Evolutionary conservation across 2,797 vertebrate species (phyloP).

Genomic region (Threskiornis aethiopicus): DNA sequence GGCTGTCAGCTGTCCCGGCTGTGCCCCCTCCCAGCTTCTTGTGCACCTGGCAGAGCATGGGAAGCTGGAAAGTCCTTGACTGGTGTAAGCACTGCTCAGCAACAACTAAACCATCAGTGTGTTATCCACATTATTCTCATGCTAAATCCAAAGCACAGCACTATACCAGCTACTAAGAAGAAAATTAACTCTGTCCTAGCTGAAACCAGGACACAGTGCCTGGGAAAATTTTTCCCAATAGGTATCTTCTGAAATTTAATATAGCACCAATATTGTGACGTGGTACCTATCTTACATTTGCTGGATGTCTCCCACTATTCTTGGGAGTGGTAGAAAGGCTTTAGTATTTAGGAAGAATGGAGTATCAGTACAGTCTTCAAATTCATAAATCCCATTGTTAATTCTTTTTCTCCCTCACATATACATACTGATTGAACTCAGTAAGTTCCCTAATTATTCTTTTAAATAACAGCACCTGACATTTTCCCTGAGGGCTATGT

Average conservation of each 20-base stretch:
- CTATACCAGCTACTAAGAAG: no score
- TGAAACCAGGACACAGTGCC: no score
- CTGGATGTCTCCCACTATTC: neutral
- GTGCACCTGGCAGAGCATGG: no score
- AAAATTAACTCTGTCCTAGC: no score
- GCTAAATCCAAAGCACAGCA: no score
- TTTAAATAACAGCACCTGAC: conserved; percentile 5
- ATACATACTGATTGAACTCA: neutral
- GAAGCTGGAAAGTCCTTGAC: no score
- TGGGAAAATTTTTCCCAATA: neutral
- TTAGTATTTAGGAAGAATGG: neutral
- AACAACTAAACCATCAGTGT: no score
- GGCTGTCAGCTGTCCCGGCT: no score
- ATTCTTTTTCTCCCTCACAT: neutral
- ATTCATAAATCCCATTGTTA: neutral
- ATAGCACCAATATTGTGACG: neutral
- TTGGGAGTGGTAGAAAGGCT: neutral
- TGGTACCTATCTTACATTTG: neutral
- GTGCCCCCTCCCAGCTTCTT: no score
- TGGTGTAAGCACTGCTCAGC: no score
- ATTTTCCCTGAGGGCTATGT: neutral
- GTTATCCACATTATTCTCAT: no score
- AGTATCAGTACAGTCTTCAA: neutral
- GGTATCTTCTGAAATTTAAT: neutral
- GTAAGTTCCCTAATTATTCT: neutral